Conservation (phyloP, 2,888 invertebrate species). For the Drosophila melanosoma region DNA sequence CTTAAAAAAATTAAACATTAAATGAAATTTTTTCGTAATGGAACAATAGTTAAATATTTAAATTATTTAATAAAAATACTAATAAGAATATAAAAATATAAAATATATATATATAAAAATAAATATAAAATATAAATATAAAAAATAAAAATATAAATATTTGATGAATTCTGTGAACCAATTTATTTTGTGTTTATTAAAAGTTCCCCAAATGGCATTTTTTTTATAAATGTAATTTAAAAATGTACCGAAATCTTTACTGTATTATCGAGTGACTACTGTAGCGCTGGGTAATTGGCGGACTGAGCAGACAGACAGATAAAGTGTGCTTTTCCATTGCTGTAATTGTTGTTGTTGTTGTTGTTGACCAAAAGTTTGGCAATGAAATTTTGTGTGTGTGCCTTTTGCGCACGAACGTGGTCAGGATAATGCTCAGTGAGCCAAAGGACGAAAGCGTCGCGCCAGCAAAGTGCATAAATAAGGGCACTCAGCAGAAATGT, state of each 20-base stretch:
- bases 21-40: no score
- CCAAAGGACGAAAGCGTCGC: constrained; percentile 27
- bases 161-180: background rate
- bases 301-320: background rate
- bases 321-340: constrained; percentile 16
- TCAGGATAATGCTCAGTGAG: constrained; percentile 32
- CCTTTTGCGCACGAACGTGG: constrained; percentile 33
- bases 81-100: no score
- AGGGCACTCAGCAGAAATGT: constrained; percentile 37
- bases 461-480: constrained; percentile 62
- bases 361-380: constrained; percentile 48
- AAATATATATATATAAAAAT: no score
- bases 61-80: no score
- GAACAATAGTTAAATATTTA: no score
- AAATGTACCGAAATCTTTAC: background rate
- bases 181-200: background rate
- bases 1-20: no score
- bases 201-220: background rate
- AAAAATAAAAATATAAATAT: background rate
- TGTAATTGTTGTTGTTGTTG: background rate
- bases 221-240: background rate
- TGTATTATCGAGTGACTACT: background rate
- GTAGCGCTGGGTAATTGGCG: background rate
- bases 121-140: no score
- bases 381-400: constrained; percentile 54